These are phyloP conservation scores for Drosophila tripunctata DNA, from an alignment of 2,888 invertebrate species.

Conservation along the genomic window DNA sequence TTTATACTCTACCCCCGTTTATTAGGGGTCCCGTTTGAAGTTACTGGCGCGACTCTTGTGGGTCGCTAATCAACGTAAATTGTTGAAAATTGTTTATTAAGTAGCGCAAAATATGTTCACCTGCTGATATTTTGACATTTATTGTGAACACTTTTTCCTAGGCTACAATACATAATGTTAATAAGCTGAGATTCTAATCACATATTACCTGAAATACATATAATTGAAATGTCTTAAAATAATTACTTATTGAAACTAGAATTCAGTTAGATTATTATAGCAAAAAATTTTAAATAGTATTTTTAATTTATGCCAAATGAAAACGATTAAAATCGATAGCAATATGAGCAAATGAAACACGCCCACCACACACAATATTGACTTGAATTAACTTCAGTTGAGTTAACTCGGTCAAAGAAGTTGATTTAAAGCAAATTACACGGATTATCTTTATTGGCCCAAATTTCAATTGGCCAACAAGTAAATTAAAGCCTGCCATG, in stretches of 20 bases:
- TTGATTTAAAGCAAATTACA: slow-evolving; percentile 59
- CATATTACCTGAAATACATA: too few relatives aligned
- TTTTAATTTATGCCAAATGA: slow-evolving; percentile 38
- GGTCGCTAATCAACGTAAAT: slow-evolving; percentile 69
- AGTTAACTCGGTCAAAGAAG: slow-evolving; percentile 5
- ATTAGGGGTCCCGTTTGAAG: too few relatives aligned
- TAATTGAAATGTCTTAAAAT: background rate
- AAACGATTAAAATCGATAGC: slow-evolving; percentile 42
- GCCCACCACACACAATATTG: slow-evolving; percentile 65
- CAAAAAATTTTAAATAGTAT: slow-evolving; percentile 9
- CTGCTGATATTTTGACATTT: slow-evolving; percentile 48
- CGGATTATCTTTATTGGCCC: slow-evolving; percentile 72
- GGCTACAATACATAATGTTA: background rate
- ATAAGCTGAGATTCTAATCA: too few relatives aligned
- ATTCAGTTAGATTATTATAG: background rate
- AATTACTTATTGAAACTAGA: background rate
- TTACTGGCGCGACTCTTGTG: slow-evolving; percentile 42
- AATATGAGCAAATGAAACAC: slow-evolving; percentile 36
- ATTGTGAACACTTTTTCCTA: slow-evolving; percentile 17
- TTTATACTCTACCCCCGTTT: background rate
- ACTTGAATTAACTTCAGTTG: slow-evolving; percentile 41
- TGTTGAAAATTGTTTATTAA: slow-evolving; percentile 66
- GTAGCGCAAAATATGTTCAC: slow-evolving; percentile 57
- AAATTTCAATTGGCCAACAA: slow-evolving; percentile 76
- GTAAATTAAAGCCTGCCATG: slow-evolving; percentile 71